Conservation (phyloP, 2,113 vertebrate genomes). For the human (Homo sapiens) region GRCh38 chr7:30853001-30853500, state of each 20-base stretch:
- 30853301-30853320: neutral
- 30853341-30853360: too few relatives aligned
- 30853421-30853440: conserved; percentile 89
- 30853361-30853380: neutral
- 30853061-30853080: neutral
- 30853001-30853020: neutral
- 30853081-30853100: fast-evolving
- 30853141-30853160: neutral
- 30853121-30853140: fast-evolving
- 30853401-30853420: conserved; percentile 84
- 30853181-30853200: too few relatives aligned
- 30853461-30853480: conserved; percentile 24
- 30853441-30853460: conserved; percentile 92
- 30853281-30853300: neutral
- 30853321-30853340: neutral
- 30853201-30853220: neutral
- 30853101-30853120: neutral
- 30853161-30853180: neutral
- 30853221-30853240: too few relatives aligned
- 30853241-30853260: fast-evolving
- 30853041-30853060: fast-evolving
- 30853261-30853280: fast-evolving
- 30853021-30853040: neutral
- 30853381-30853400: conserved; percentile 84
- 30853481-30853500: neutral